phyloP scores from a whole-genome alignment of 1,140 invertebrate genomes.

The Drosophila takahashii region DNA sequence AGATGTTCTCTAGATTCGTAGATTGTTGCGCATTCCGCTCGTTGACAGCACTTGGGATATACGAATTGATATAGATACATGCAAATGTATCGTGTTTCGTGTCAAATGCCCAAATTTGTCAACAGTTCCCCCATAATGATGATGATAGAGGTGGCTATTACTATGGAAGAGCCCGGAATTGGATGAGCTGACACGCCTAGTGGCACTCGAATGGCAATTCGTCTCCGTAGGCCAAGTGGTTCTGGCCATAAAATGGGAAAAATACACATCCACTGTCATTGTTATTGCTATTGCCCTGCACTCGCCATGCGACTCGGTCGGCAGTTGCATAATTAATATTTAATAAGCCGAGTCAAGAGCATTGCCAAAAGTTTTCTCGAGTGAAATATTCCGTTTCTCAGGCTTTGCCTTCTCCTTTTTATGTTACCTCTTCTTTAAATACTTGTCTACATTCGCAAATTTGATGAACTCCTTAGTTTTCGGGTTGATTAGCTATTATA shows the following conservation, averaged over 20 bases:
- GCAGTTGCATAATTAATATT: conserved; percentile 76
- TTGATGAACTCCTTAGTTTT: background rate
- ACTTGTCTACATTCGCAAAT: conserved; percentile 8
- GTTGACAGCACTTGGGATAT: conserved; percentile 22
- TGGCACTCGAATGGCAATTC: conserved; percentile 51
- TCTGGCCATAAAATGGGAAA: conserved; percentile 61
- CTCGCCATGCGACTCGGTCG: conserved; percentile 22
- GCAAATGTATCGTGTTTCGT: conserved; percentile 55
- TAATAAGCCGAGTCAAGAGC: conserved; percentile 64
- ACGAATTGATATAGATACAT: conserved; percentile 40
- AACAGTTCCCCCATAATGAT: conserved; percentile 13
- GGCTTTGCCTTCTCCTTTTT: background rate
- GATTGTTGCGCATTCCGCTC: conserved; percentile 31
- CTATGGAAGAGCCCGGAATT: conserved; percentile 21
- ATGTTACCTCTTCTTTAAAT: conserved; percentile 5
- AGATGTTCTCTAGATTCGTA: background rate
- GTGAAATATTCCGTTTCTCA: conserved; percentile 22
- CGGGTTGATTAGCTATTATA: background rate
- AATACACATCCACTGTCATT: conserved; percentile 32
- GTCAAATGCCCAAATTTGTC: conserved; percentile 54
- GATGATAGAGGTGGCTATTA: conserved; percentile 19
- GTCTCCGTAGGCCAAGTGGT: conserved; percentile 52
- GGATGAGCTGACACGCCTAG: conserved; percentile 69
- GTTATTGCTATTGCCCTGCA: conserved; percentile 49
- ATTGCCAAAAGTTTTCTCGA: conserved; percentile 37